phyloP scores from a whole-genome alignment of 2,797 vertebrate genomes.

The Lacerta viridis region DNA sequence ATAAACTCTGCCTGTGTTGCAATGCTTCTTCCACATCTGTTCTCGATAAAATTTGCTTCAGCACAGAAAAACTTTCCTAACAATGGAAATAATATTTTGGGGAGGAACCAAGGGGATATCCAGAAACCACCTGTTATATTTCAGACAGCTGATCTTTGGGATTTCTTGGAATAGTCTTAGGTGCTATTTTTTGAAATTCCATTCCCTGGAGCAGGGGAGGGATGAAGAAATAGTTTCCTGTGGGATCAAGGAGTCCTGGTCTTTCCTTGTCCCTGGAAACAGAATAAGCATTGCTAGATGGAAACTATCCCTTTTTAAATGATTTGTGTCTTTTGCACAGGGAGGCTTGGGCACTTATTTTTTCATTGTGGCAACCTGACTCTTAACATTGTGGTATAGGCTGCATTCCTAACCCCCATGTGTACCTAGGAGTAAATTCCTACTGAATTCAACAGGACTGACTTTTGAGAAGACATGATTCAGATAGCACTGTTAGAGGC shows the following conservation, averaged over 20 bases:
- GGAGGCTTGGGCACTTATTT: not conserved
- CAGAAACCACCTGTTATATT: constrained; percentile 38
- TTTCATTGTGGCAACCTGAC: not conserved
- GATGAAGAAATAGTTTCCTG: not conserved
- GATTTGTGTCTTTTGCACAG: not conserved
- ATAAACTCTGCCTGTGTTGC: not conserved
- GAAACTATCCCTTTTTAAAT: not conserved
- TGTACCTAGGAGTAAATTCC: no score
- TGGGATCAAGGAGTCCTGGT: not conserved
- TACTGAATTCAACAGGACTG: no score
- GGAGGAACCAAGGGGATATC: constrained; percentile 5
- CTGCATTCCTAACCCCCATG: no score
- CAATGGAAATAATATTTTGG: not conserved
- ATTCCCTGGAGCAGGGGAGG: not conserved
- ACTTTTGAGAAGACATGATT: no score
- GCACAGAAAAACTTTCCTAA: constrained; percentile 45
- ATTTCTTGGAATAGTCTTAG: not conserved
- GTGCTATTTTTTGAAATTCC: not conserved
- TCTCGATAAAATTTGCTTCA: constrained; percentile 38
- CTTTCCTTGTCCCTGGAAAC: not conserved
- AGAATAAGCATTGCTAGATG: not conserved
- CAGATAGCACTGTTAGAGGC: no score
- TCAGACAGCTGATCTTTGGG: not conserved
- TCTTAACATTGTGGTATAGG: no score
- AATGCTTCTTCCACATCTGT: constrained; percentile 24